Evolutionary conservation across 2,888 invertebrate genomes (phyloP).

Genomic region (Trachelus iudaicus): DNA sequence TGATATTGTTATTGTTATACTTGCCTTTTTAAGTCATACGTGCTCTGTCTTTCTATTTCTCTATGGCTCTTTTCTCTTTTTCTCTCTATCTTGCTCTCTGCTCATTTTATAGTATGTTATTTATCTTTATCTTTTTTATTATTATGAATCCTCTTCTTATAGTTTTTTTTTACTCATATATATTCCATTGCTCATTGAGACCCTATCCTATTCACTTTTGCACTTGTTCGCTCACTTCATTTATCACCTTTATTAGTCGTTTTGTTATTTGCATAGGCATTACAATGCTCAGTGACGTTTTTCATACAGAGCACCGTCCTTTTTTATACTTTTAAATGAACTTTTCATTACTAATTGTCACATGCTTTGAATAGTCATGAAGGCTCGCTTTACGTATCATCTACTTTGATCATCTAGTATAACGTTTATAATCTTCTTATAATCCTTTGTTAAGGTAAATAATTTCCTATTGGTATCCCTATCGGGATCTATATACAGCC

Average conservation of each 20-base stretch:
- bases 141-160: not conserved
- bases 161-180: not conserved
- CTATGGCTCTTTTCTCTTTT: conserved; percentile 16
- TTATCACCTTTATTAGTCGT: not conserved
- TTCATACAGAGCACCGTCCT: too few relatives aligned
- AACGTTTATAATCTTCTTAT: not conserved
- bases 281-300: not conserved
- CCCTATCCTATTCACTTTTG: not conserved
- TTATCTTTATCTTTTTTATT: not conserved
- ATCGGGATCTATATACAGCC: not conserved
- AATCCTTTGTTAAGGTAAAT: not conserved
- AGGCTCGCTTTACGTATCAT: not conserved
- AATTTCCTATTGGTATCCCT: not conserved
- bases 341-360: not conserved
- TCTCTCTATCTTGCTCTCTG: conserved; percentile 22
- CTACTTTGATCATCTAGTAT: not conserved
- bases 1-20: conserved; percentile 13
- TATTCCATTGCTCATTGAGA: not conserved
- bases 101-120: not conserved
- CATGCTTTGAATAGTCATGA: not conserved
- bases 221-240: not conserved
- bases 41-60: conserved; percentile 14
- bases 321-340: not conserved
- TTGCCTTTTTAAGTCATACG: conserved; percentile 10
- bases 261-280: not conserved